phyloP scores from a whole-genome alignment of 2,888 invertebrate species.

The Apamea anceps region DNA sequence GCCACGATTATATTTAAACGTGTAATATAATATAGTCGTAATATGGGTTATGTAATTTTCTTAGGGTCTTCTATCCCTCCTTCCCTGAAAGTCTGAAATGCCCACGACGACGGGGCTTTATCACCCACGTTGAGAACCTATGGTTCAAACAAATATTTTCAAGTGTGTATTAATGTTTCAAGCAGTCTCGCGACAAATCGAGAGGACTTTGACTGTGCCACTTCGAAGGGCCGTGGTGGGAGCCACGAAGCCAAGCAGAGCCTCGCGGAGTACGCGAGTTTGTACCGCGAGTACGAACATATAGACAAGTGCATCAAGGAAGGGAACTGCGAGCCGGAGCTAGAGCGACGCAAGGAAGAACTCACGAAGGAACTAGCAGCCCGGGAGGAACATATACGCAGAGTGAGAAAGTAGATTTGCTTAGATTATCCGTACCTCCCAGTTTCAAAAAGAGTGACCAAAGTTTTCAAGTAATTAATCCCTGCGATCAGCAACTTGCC shows the following conservation, averaged over 20 bases:
- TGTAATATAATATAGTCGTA: too few relatives aligned
- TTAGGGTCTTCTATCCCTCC: too few relatives aligned
- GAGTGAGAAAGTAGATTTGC: slow-evolving; percentile 67
- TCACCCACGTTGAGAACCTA: too few relatives aligned
- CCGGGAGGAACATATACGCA: slow-evolving; percentile 80
- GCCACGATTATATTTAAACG: too few relatives aligned
- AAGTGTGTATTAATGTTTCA: slow-evolving; percentile 63
- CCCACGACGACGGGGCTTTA: too few relatives aligned
- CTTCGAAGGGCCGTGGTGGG: slow-evolving; percentile 78
- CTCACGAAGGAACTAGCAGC: slow-evolving; percentile 76
- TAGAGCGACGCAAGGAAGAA: slow-evolving; percentile 77
- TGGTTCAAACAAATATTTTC: slow-evolving; percentile 6
- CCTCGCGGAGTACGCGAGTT: slow-evolving; percentile 80
- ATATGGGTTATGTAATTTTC: too few relatives aligned
- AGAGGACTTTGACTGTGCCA: slow-evolving; percentile 80
- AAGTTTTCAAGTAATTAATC: too few relatives aligned
- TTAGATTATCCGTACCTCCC: not conserved
- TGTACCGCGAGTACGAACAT: slow-evolving; percentile 82
- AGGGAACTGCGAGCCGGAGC: slow-evolving; percentile 73
- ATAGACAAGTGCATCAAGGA: slow-evolving; percentile 76
- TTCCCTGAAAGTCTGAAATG: too few relatives aligned
- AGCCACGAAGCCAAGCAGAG: slow-evolving; percentile 80
- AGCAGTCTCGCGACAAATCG: slow-evolving; percentile 80
- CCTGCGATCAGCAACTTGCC: not conserved
- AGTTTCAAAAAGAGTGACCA: not conserved